Evolutionary conservation across 2,797 vertebrate species (phyloP), one percentile per base, ranked within the genome.

Genomic region (Emydoidea blandingii): DNA sequence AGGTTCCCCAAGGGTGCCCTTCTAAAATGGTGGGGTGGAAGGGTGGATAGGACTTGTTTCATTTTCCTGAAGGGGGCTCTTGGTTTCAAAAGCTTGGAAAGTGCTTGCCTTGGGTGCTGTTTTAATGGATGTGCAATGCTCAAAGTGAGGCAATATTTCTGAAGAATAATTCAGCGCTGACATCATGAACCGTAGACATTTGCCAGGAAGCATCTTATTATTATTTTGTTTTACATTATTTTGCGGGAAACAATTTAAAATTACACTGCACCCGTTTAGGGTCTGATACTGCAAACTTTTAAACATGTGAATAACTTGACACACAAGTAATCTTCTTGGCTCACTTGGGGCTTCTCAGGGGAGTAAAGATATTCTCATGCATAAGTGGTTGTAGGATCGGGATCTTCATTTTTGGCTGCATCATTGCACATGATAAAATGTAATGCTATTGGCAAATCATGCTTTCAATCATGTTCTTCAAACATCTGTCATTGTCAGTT

Each of bases 271-370:
- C 76, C 86, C 31, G 41, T 6, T 92, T 47, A 29, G 4, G 1
- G 78, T 5, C 37, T 91, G 50, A 44, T 81, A 87, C 5, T 68
- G 87, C 25, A 79, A 37, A 85, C 49, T 83, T 85, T 59, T 50
- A 82, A 91, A 76, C 2, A 83, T 12, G 15, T 54, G 6, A 87
- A 16, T 89, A 79, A n/a, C 4, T 53, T 31, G n/a, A 62, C 0
- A 0, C 18, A 34, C 83, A n/a, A 14, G 53, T 53, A 83, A n/a
- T 88, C 52, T 14, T 25, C 15, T 76, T 47, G 72, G 41, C 25
- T 29, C 44, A 14, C 4, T 15, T 76, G 11, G 27, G 44, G 3
- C 41, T 91, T 27, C 91, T 91, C 81, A n/a, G 7, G 2, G 80
- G 52, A 83, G 1, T 87, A 92, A 27, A 53, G 6, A 52, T 86